Base-by-base conservation (phyloP, 2,888 invertebrate species). In the Drosophila koepferae region DNA sequence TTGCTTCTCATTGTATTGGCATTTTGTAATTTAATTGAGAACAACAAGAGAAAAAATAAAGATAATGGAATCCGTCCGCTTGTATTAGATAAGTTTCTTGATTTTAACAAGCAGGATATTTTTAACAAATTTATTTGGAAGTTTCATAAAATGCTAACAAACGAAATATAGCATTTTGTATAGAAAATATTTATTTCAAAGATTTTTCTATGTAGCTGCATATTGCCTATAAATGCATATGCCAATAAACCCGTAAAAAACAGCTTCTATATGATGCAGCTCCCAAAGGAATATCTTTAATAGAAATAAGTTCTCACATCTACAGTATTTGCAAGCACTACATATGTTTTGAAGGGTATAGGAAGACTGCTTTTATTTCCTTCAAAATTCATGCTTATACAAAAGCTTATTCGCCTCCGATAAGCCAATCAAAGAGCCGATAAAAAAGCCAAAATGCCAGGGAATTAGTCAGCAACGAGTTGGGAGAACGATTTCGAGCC, bases 381-480 rank as follows among this genome's bases (percentile, higher is more conserved):
- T 16, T 59, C 65, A 6, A 9, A 16, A 12, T 38, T 16, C 1
- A n/a, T 12, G 5, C 48, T 31, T 38, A 55, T 41, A 53, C 34
- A 48, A 67, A 67, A 40, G 48, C 28, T 34, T n/a, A 56, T 53
- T 40, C 59, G 34, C 18, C n/a, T 49, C 51, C 53, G 54, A 64
- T 64, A 43, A 66, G 60, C 67, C 44, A 53, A 60, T 16, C 31
- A 67, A 77, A 71, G 43, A 46, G 36, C 63, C 60, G 18, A 55
- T 49, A 44, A 34, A 49, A 55, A 60, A 54, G 61, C 40, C 74
- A 70, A 59, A 64, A 77, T 78, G 71, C 74, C 67, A 77, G 60
- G 56, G 71, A 74, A 72, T 63, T 72, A 81, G 81, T 81, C 75
- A 81, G 72, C 72, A 65, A 14, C 38, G 70, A 65, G 28, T 55